Base-by-base conservation (phyloP, 2,797 vertebrate species). In the Tympanoctomys barrerae region DNA sequence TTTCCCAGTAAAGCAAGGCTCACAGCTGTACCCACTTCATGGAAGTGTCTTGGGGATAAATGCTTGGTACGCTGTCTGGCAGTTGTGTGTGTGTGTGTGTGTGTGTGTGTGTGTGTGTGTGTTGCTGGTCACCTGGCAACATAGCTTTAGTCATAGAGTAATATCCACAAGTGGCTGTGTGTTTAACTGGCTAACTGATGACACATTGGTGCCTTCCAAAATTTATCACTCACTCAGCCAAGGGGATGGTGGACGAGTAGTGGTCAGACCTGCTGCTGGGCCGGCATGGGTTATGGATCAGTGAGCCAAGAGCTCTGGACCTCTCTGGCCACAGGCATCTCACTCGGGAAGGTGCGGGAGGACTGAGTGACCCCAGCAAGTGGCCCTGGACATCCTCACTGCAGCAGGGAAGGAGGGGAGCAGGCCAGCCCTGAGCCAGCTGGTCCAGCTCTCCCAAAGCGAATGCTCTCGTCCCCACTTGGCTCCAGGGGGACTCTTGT, bases 41-140 rank as follows among this genome's bases (percentile, higher is more conserved):
- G 22, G 80, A 64, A 87, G 18, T 19, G n/a, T 19, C 21, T 16
- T 28, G 33, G 39, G 24, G 64, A 13, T 2, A 57, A 80, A 49
- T 0, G 0, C 31, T 14, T 1, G 22, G 42, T 11, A n/a, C 9
- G 0, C 0, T 11, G 24, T 39, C 39, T 2, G 1, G 57, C 5
- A 14, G 11, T 3, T 2, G 0, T 7, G 19, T 24, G 7, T 12
- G 19, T 3, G 2, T 31, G 14, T 42, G n/a, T n/a, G n/a, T n/a
- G 13, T 7, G 13, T 2, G 2, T 26, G 54, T 54, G 13, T 54
- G 54, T 18, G 54, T 16, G 54, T 16, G 54, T 54, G 52, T 54
- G 13, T 54, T 22, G 1, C 0, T 7, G 28, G 7, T 12, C 5
- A 22, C 49, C 70, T 13, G 42, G 73, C 19, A 0, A 6, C 77